Base-by-base conservation (phyloP, 2,888 invertebrate genomes). In the Suillia variegata region DNA sequence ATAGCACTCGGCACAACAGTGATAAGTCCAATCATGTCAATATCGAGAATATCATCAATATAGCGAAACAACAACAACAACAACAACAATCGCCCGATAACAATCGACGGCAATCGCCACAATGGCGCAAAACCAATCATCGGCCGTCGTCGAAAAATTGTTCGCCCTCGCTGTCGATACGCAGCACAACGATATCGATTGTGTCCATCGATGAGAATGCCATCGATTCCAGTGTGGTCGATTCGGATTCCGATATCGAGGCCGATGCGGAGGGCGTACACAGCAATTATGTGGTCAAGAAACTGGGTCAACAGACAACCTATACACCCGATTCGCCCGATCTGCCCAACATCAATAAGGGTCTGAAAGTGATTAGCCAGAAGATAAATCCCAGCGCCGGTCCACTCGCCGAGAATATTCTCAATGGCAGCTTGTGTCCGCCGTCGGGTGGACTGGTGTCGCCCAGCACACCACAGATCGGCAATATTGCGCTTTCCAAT, bases 401-500 rank as follows among this genome's bases (percentile, higher is more conserved):
- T 21, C 52, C 65, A 1, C 63, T 70, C 13, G 70, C 68, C 49
- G 62, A 68, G 13, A 71, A 70, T 38, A 42, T 74, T 49, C 62
- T 74, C 12, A 74, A 67, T 47, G 73, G 70, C 3, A 67, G 62
- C 2, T 18, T 73, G 18, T 56, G 17, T 5, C 10, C 68, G 49
- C 22, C 42, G 12, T 61, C 69, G 18, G 53, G 47, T 47, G 54
- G 4, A 2, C 2, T 42, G 6, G n/a, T 5, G 1, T 56, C 64
- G 22, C 66, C 70, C 10, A 47, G 54, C 18, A 59, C 67, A 2
- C 81, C 84, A n/a, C 81, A 80, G 55, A 85, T 87, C 66, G 88
- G 87, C 52, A 87, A 85, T 71, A 85, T 91, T 22, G 85, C 86
- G 20, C 86, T 92, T 1, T 85, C 84, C 26, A 87, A 89, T 70